phyloP scores from a whole-genome alignment of 2,113 vertebrate species.

The Chrysochloris asiatica region DNA sequence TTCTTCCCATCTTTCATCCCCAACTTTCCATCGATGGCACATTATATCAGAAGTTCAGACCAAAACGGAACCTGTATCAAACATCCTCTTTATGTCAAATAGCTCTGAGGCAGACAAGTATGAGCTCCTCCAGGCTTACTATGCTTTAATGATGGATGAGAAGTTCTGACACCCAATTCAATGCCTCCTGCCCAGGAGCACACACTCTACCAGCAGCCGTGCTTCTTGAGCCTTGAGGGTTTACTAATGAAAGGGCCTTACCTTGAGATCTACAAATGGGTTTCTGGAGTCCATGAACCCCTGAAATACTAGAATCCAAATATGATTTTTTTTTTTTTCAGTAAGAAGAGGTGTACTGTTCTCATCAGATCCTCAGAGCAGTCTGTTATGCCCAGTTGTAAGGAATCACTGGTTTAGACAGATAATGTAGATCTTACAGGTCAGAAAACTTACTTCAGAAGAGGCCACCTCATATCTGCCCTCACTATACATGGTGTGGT shows the following conservation, averaged over 20 bases:
- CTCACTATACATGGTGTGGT: neutral
- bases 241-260: neutral
- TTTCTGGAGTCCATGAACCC: neutral
- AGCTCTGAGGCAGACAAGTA: too few relatives aligned
- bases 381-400: neutral
- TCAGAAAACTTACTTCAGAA: neutral
- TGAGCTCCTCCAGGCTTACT: neutral
- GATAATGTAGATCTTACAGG: neutral
- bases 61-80: neutral
- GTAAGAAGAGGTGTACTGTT: neutral
- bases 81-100: too few relatives aligned
- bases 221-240: neutral
- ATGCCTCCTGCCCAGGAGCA: accelerated
- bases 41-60: neutral
- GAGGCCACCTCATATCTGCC: neutral
- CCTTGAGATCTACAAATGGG: neutral
- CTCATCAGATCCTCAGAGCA: neutral
- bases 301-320: neutral
- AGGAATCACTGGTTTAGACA: neutral
- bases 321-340: neutral
- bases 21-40: too few relatives aligned
- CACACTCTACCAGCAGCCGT: neutral
- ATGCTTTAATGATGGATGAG: neutral
- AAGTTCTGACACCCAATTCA: neutral
- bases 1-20: neutral